These are phyloP conservation scores for Lampris incognitus DNA, from an alignment of 2,113 vertebrate species.

Conservation along the genomic window DNA sequence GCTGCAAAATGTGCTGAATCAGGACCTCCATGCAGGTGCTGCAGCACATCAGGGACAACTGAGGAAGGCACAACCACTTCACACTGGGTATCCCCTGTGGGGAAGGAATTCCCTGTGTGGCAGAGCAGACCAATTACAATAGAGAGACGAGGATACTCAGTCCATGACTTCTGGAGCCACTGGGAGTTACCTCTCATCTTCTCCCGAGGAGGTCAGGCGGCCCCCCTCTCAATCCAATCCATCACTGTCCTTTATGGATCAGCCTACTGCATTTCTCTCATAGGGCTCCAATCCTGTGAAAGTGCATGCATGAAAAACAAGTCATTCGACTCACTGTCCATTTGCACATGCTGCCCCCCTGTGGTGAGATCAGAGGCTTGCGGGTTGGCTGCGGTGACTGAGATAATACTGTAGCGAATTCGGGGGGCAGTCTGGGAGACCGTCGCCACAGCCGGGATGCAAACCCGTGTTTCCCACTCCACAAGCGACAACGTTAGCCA, in stretches of 20 bases:
- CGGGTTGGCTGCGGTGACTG: too few relatives aligned
- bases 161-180: slow-evolving; percentile 8
- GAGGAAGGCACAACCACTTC: background rate
- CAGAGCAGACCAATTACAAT: background rate
- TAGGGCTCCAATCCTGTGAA: background rate
- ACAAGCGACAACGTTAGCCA: too few relatives aligned
- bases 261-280: slow-evolving; percentile 6
- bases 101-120: too few relatives aligned
- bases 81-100: too few relatives aligned
- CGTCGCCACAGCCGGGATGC: too few relatives aligned
- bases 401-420: too few relatives aligned
- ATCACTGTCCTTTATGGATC: slow-evolving; percentile 15
- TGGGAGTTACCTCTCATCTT: background rate
- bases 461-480: too few relatives aligned
- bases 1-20: slow-evolving; percentile 24
- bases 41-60: too few relatives aligned
- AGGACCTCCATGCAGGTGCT: background rate
- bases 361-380: too few relatives aligned
- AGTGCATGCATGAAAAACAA: background rate
- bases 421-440: too few relatives aligned
- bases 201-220: background rate
- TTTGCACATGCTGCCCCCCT: too few relatives aligned
- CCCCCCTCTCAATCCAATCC: background rate
- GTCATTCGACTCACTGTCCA: background rate
- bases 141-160: background rate